Percentiles rank a stretch among this genome's conserved stretches.
These are phyloP conservation scores for Leiothrix lutea DNA, from an alignment of 2,113 vertebrate species.

Conservation along the genomic window DNA sequence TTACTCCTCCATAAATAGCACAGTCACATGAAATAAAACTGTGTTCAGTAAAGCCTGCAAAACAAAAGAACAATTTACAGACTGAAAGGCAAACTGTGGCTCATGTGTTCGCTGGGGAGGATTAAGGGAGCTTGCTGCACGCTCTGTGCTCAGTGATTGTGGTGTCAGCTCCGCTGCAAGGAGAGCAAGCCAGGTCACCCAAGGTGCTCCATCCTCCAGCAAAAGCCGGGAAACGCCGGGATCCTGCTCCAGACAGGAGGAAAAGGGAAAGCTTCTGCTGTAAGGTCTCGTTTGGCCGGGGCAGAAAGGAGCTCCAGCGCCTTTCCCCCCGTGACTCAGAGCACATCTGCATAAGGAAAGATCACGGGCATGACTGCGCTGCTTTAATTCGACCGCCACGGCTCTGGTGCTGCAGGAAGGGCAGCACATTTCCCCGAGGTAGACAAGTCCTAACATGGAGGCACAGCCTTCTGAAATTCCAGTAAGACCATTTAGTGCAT, in stretches of 20 bases:
- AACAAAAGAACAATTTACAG: constrained; percentile 78
- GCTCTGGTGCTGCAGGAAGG: not conserved
- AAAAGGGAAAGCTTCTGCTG: not conserved
- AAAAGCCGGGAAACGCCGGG: not conserved
- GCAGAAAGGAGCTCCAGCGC: not conserved
- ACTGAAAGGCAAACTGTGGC: constrained; percentile 42
- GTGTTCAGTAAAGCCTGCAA: constrained; percentile 69
- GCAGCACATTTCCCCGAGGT: not conserved
- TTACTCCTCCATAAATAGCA: constrained; percentile 80
- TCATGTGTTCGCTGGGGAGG: constrained; percentile 28
- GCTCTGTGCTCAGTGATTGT: not conserved
- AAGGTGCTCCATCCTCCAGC: not conserved
- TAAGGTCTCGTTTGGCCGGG: not conserved
- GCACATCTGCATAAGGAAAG: not conserved
- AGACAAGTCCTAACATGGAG: not conserved
- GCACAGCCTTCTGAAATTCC: not conserved
- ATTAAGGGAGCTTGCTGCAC: constrained; percentile 16
- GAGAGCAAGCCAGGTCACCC: not conserved
- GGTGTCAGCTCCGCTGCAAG: not conserved
- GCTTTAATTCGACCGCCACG: not conserved
- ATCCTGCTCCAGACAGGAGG: not conserved
- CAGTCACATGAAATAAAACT: constrained; percentile 78
- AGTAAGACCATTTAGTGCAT: not conserved
- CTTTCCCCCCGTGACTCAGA: not conserved
- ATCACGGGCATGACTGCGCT: not conserved